Evolutionary conservation across 2,113 vertebrate genomes (phyloP), one percentile per base, ranked within the genome.

Genomic region (Garra rufa): DNA sequence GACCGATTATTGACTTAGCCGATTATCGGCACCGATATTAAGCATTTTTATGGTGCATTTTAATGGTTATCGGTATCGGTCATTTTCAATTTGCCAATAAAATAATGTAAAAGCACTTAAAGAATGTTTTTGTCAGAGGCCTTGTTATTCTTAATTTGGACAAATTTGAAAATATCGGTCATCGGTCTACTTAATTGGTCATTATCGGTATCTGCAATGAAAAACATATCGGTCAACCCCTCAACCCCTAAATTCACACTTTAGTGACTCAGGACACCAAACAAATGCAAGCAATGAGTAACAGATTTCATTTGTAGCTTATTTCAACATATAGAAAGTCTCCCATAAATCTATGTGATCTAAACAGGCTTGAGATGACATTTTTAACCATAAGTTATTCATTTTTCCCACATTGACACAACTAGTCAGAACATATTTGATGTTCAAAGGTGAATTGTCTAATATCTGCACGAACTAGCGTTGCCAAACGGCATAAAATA

Each of bases 301-400:
- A 79, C 38, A 41, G 17, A 28, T 61, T 78, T 78, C 55, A 79
- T 79, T 79, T 79, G 55, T 78, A 78, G 76, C 76, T 61, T 77
- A 77, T 77, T 24, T 44, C 0, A 77, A 38, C 17, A 57, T 34
- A 34, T 21, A 76, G n/a, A n/a, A n/a, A n/a, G 30, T 50, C 46
- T 30, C 44, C 73, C 46, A 52, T 13, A 44, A 61, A 78, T 26
- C n/a, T 55, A 28, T 75, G 3, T 28, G n/a, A 78, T 61, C 52
- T 26, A 78, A 57, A n/a, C 5, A 77, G 30, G 9, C 21, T 1
- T 19, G 4, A 69, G 34, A 41, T 41, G 2, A 13, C 0, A 70
- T 6, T 70, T 70, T 6, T 21, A 70, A 41, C 30, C 30, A 38
- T 69, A 67, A 67, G 30, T 69, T 69, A 38, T 55, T 55, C 0